Evolutionary conservation across 2,797 vertebrate genomes (phyloP).

Genomic region (Danio choprae): DNA sequence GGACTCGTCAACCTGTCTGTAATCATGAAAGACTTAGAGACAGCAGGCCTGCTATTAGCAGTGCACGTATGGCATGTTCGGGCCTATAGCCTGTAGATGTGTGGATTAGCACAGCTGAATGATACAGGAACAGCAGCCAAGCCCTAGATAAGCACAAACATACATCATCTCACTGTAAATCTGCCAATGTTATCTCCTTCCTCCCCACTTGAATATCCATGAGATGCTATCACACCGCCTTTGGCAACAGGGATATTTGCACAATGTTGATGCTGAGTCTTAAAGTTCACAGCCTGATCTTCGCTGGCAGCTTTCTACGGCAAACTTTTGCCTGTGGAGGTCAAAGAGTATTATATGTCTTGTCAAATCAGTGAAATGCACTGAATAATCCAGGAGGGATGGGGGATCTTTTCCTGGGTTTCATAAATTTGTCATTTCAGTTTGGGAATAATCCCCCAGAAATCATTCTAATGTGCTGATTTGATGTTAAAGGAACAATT

Average conservation of each 20-base stretch:
- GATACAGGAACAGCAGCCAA: constrained; percentile 30
- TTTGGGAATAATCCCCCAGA: too few relatives aligned
- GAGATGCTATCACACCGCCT: constrained; percentile 4
- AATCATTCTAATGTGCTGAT: too few relatives aligned
- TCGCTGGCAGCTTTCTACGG: neutral
- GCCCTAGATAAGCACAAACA: neutral
- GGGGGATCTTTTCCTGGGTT: too few relatives aligned
- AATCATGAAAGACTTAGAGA: constrained; percentile 8
- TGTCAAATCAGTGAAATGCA: neutral
- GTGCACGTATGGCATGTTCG: neutral
- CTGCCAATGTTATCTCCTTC: neutral
- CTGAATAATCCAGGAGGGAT: neutral
- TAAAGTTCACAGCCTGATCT: constrained; percentile 11
- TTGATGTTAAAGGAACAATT: too few relatives aligned
- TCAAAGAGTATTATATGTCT: neutral
- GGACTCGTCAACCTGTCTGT: neutral
- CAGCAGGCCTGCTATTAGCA: constrained; percentile 11
- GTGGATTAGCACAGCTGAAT: constrained; percentile 7
- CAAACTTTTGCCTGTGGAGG: neutral
- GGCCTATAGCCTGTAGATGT: neutral
- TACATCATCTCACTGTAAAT: neutral
- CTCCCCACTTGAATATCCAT: constrained; percentile 26
- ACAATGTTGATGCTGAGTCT: constrained; percentile 1
- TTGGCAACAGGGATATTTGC: neutral
- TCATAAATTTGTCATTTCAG: too few relatives aligned